Percentiles rank a stretch among this genome's conserved stretches.
Evolutionary conservation across 2,113 vertebrate species (phyloP).

Genomic region (Bubo bubo): DNA sequence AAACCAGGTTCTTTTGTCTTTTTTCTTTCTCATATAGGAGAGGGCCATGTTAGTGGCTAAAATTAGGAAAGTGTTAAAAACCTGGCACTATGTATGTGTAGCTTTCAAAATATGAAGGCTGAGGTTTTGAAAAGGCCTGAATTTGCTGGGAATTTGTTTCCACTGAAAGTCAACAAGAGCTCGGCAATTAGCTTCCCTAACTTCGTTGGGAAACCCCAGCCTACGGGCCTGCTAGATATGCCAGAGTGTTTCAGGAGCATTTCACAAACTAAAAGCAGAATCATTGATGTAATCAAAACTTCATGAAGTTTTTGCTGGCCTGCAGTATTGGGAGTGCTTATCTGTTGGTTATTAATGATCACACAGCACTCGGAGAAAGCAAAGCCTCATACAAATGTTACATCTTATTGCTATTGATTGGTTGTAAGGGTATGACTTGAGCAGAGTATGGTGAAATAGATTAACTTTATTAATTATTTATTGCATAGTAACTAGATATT

Average conservation of each 20-base stretch:
- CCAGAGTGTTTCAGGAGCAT: not conserved
- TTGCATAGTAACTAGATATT: not conserved
- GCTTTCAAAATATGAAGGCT: not conserved
- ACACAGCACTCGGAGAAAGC: not conserved
- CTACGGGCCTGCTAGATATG: not conserved
- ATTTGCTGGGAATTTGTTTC: not conserved
- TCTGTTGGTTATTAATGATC: not conserved
- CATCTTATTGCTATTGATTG: not conserved
- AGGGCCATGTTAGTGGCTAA: not conserved
- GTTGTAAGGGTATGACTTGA: not conserved
- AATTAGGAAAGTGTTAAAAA: not conserved
- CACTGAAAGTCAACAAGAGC: not conserved
- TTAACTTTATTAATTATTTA: conserved; percentile 27
- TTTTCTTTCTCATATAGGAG: not conserved
- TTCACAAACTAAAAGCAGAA: not conserved
- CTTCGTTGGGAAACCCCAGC: not conserved
- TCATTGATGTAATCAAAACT: not conserved
- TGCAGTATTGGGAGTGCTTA: fast-evolving
- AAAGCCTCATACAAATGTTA: not conserved
- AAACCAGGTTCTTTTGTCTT: not conserved
- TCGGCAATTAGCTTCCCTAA: not conserved
- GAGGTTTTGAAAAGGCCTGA: not conserved
- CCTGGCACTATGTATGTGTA: not conserved
- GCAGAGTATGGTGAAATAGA: not conserved
- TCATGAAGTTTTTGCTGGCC: not conserved